These are phyloP conservation scores for Sminthurinus aureus DNA, from an alignment of 2,888 invertebrate genomes.

Conservation along the genomic window DNA sequence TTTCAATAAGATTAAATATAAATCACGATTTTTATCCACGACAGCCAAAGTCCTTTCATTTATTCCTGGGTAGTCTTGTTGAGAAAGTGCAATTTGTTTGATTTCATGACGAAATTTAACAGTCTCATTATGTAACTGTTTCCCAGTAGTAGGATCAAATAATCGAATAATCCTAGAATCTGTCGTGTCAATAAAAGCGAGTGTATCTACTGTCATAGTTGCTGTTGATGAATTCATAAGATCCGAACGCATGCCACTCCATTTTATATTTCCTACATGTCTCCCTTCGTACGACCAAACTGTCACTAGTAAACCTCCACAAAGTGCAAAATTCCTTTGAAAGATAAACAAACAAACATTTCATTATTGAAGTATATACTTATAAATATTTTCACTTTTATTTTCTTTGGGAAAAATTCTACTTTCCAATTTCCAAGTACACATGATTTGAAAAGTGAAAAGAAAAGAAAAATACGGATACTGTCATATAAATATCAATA, in stretches of 20 bases:
- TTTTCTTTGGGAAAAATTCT: background rate
- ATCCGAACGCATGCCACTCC: constrained; percentile 85
- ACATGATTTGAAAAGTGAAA: too few relatives aligned
- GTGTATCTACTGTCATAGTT: constrained; percentile 84
- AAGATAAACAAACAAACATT: too few relatives aligned
- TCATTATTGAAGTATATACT: constrained; percentile 60
- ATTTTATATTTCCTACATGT: constrained; percentile 81
- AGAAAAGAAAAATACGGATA: too few relatives aligned
- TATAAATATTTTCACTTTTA: background rate
- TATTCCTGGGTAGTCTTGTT: constrained; percentile 78
- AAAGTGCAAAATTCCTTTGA: constrained; percentile 83
- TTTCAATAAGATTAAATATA: constrained; percentile 75
- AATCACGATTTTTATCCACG: constrained; percentile 87
- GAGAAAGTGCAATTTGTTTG: constrained; percentile 80
- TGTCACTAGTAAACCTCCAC: constrained; percentile 83
- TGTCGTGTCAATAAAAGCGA: constrained; percentile 84
- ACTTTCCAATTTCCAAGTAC: background rate
- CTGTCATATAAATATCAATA: too few relatives aligned
- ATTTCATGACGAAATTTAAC: constrained; percentile 79
- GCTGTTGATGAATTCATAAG: constrained; percentile 77
- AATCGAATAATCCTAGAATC: constrained; percentile 76
- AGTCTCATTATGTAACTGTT: constrained; percentile 74
- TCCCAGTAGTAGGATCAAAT: constrained; percentile 81
- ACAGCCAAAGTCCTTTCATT: constrained; percentile 85
- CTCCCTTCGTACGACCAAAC: constrained; percentile 95